A percentile compares a stretch with the other conserved stretches of the same genome.
phyloP scores from a whole-genome alignment of 2,113 vertebrate genomes.

The Leptocoma aspasia region DNA sequence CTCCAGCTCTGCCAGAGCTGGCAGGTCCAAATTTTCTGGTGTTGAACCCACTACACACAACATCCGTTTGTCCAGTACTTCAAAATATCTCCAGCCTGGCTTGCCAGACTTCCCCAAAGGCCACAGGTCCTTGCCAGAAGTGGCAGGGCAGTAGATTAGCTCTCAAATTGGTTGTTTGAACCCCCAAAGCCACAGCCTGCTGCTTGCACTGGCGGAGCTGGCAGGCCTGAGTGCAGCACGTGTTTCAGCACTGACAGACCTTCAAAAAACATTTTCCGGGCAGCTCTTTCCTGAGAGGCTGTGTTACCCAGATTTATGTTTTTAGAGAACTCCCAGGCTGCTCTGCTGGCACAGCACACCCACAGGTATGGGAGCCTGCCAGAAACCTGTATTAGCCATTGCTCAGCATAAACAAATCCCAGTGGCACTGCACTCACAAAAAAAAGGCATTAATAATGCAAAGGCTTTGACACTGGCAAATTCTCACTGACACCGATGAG shows the following conservation, averaged over 20 bases:
- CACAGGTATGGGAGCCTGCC: not conserved
- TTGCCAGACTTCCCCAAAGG: not conserved
- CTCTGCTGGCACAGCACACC: not conserved
- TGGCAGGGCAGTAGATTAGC: not conserved
- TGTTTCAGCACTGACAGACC: not conserved
- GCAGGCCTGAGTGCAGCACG: not conserved
- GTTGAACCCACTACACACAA: not conserved
- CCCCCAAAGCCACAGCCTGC: not conserved
- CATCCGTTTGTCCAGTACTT: not conserved
- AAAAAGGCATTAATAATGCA: not conserved
- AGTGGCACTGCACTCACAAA: not conserved
- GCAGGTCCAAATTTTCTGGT: not conserved
- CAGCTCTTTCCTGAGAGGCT: not conserved
- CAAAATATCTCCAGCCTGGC: not conserved
- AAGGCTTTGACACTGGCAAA: not conserved
- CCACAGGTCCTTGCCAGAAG: not conserved
- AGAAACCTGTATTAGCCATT: not conserved
- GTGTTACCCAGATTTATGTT: not conserved
- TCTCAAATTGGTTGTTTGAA: not conserved
- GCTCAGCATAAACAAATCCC: not conserved
- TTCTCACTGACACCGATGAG: not conserved
- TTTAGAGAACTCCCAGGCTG: not conserved
- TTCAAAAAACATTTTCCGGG: not conserved
- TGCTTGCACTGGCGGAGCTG: not conserved
- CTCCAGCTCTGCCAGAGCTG: not conserved